Evolutionary conservation across 2,113 vertebrate species (phyloP).

Genomic region (Gambusia affinis): DNA sequence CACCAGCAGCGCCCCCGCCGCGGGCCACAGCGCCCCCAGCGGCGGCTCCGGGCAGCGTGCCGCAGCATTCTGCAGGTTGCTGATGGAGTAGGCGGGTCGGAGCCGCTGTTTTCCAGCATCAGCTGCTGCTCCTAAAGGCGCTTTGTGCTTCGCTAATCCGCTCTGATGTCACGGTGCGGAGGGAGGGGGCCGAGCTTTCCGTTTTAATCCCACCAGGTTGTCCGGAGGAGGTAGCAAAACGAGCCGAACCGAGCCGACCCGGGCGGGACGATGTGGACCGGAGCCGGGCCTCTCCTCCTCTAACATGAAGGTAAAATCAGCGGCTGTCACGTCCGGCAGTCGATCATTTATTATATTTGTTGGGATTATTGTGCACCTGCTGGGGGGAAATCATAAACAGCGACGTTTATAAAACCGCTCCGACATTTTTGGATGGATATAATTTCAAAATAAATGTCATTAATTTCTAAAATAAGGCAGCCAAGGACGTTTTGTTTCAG

Average conservation of each 20-base stretch:
- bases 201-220: conserved; percentile 65
- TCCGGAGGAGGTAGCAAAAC: conserved; percentile 48
- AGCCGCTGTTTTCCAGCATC: conserved; percentile 38
- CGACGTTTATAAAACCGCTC: conserved; percentile 3
- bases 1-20: not conserved
- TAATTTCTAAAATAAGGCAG: too few relatives aligned
- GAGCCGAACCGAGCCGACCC: conserved; percentile 25
- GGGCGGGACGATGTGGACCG: conserved; percentile 46
- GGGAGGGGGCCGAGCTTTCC: conserved; percentile 71
- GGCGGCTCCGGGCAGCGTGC: not conserved
- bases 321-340: conserved; percentile 8
- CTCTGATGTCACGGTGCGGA: conserved; percentile 78
- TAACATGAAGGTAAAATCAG: conserved; percentile 68
- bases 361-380: conserved; percentile 59
- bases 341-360: not conserved
- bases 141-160: conserved; percentile 77
- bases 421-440: not conserved
- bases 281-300: conserved; percentile 51
- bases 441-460: conserved; percentile 11
- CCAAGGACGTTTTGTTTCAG: not conserved
- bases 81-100: conserved; percentile 38
- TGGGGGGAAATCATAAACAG: conserved; percentile 1
- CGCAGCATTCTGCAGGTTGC: conserved; percentile 28
- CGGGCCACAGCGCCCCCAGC: conserved; percentile 25
- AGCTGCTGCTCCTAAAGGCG: conserved; percentile 57